phyloP scores from a whole-genome alignment of 1,140 invertebrate species.

The Temnothorax curvispinosus region DNA sequence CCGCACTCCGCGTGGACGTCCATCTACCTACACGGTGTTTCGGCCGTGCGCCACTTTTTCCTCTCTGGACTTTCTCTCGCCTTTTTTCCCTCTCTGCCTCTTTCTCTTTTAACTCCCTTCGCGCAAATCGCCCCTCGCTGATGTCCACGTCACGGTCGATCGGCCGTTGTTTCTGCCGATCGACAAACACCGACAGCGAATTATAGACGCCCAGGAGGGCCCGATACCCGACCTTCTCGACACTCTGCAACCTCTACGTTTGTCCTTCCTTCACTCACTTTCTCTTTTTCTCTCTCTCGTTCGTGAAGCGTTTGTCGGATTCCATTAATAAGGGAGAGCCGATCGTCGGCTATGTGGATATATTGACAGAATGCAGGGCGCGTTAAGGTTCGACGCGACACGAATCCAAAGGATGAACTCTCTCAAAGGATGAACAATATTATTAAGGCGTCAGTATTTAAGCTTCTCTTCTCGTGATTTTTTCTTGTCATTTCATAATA shows the following conservation, averaged over 20 bases:
- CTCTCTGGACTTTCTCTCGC: slow-evolving; percentile 57
- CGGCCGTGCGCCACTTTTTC: slow-evolving; percentile 66
- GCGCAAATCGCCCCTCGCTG: background rate
- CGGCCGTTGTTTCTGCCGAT: slow-evolving; percentile 47
- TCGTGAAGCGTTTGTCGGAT: slow-evolving; percentile 13
- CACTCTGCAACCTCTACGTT: slow-evolving; percentile 15
- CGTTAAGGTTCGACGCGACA: slow-evolving; percentile 7
- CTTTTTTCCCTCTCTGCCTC: slow-evolving; percentile 28
- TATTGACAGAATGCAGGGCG: background rate
- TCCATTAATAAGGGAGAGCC: slow-evolving; percentile 24
- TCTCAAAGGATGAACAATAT: background rate
- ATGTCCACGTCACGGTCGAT: slow-evolving; percentile 2
- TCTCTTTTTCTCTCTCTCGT: background rate
- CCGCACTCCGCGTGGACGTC: slow-evolving; percentile 70
- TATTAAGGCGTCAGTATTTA: background rate
- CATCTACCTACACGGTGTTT: slow-evolving; percentile 69
- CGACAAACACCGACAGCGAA: slow-evolving; percentile 57
- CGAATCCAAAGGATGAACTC: background rate
- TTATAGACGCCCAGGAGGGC: slow-evolving; percentile 28
- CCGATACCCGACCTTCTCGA: slow-evolving; percentile 14
- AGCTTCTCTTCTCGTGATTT: background rate
- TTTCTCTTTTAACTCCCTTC: slow-evolving; percentile 1
- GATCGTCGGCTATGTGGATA: background rate
- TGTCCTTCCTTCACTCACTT: background rate
- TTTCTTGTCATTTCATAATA: background rate